Evolutionary conservation across 2,113 vertebrate species (phyloP).

Genomic region (Pterocles burchelli): DNA sequence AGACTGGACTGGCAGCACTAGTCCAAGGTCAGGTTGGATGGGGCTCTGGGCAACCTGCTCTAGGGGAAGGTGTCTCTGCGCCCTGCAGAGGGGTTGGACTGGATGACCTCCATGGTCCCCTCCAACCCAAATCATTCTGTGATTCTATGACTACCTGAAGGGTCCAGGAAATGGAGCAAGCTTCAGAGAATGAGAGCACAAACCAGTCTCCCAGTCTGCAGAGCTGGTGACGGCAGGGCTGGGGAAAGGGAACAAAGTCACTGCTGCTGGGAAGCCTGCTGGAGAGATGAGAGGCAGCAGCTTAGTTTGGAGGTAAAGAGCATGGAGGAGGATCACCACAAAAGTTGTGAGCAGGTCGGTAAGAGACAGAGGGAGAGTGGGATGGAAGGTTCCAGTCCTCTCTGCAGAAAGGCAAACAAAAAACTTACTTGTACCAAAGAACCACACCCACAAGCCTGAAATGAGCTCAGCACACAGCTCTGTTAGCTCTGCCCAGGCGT

Average conservation of each 20-base stretch:
- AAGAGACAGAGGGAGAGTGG: not conserved
- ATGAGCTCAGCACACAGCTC: not conserved
- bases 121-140: too few relatives aligned
- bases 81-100: too few relatives aligned
- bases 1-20: not conserved
- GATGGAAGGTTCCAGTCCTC: not conserved
- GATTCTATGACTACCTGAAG: not conserved
- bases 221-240: not conserved
- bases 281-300: not conserved
- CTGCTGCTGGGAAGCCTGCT: not conserved
- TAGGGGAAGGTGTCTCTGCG: too few relatives aligned
- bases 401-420: not conserved
- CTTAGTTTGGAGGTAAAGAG: not conserved
- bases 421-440: not conserved
- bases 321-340: accelerated
- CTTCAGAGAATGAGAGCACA: not conserved
- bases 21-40: too few relatives aligned
- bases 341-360: not conserved
- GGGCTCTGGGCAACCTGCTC: too few relatives aligned
- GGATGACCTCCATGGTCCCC: too few relatives aligned
- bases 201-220: not conserved
- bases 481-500: not conserved
- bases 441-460: not conserved
- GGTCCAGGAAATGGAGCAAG: not conserved
- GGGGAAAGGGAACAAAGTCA: not conserved